phyloP scores from a whole-genome alignment of 2,113 vertebrate genomes.

The Otus sunia region DNA sequence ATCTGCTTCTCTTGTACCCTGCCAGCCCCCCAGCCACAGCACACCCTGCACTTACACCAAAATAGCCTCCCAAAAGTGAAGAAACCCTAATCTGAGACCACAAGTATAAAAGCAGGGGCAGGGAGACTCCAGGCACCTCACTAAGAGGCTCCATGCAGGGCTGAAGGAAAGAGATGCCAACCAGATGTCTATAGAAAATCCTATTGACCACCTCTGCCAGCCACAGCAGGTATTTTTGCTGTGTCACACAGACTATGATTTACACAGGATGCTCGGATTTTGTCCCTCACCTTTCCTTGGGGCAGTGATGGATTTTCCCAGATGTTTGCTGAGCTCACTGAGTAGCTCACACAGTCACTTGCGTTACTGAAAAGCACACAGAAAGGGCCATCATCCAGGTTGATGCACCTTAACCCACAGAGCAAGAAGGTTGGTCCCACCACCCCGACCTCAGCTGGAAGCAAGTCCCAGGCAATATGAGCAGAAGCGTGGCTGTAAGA shows the following conservation, averaged over 20 bases:
- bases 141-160: neutral
- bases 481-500: neutral
- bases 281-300: neutral
- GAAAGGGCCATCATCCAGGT: neutral
- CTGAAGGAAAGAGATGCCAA: neutral
- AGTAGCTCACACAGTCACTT: neutral
- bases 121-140: neutral
- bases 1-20: neutral
- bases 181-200: neutral
- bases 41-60: accelerated
- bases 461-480: accelerated
- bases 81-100: neutral
- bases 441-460: neutral
- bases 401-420: neutral
- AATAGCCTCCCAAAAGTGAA: neutral
- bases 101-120: neutral
- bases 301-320: neutral
- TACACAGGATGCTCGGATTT: neutral
- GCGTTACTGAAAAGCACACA: accelerated
- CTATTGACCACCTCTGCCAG: neutral
- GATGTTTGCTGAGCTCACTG: neutral
- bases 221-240: neutral
- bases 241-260: neutral
- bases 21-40: neutral
- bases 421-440: neutral